A percentile compares a stretch with the other conserved stretches of the same genome.
Conservation (phyloP, 2,888 invertebrate genomes). For the Bhutanitis thaidina region DNA sequence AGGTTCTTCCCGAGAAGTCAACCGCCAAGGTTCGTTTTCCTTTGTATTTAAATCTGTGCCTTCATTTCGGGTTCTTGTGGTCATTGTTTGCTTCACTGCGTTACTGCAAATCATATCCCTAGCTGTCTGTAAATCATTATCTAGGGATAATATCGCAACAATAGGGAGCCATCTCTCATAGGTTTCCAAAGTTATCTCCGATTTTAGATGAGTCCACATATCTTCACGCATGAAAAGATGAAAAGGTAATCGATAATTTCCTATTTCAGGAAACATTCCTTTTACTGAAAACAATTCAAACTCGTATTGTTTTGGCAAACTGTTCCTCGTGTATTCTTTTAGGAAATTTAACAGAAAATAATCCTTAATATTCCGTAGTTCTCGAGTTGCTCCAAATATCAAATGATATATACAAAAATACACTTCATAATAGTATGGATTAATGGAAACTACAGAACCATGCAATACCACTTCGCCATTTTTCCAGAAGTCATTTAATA, state of each 20-base stretch:
- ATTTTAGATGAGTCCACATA: conserved; percentile 74
- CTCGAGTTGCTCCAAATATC: conserved; percentile 45
- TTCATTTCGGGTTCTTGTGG: conserved; percentile 54
- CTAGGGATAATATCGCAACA: conserved; percentile 58
- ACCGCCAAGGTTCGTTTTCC: conserved; percentile 62
- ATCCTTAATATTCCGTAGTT: conserved; percentile 55
- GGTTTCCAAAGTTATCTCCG: conserved; percentile 72
- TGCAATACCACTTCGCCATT: conserved; percentile 70
- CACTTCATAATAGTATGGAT: conserved; percentile 73
- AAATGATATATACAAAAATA: conserved; percentile 65
- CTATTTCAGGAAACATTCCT: conserved; percentile 74
- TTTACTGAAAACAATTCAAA: conserved; percentile 72
- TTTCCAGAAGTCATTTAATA: conserved; percentile 70
- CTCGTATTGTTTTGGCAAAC: conserved; percentile 69
- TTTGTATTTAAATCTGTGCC: conserved; percentile 41
- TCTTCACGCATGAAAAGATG: conserved; percentile 70
- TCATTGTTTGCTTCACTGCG: conserved; percentile 76
- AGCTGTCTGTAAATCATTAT: conserved; percentile 66
- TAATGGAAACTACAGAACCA: conserved; percentile 61
- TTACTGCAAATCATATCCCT: conserved; percentile 76
- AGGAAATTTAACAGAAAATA: conserved; percentile 67
- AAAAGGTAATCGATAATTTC: conserved; percentile 70
- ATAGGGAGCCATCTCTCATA: conserved; percentile 71
- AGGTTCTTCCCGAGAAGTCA: conserved; percentile 64
- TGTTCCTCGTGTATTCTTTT: conserved; percentile 62